Percentiles rank a stretch among this genome's conserved stretches.
These are phyloP conservation scores for Ctenochaetus hawaiiensis DNA, from an alignment of 2,797 vertebrate genomes.

Conservation along the genomic window DNA sequence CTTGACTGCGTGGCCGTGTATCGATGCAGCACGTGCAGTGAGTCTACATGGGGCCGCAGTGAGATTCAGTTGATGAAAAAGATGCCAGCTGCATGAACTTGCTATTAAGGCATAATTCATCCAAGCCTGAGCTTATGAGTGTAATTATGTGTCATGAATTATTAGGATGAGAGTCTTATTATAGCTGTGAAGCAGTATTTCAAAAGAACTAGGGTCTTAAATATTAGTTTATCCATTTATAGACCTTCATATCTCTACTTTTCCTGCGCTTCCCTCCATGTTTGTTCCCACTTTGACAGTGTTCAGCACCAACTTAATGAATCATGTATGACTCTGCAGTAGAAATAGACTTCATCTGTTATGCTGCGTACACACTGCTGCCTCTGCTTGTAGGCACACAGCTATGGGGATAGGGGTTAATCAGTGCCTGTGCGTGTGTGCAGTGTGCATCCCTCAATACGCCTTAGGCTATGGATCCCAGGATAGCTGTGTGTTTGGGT, in stretches of 20 bases:
- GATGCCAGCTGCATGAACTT: conserved; percentile 67
- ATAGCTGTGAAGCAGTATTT: conserved; percentile 66
- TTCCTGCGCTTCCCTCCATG: conserved; percentile 44
- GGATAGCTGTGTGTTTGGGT: conserved; percentile 46
- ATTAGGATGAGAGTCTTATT: conserved; percentile 72
- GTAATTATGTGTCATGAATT: conserved; percentile 77
- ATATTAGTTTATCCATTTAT: conserved; percentile 78
- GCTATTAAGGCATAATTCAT: conserved; percentile 69
- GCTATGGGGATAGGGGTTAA: conserved; percentile 62
- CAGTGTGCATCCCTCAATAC: conserved; percentile 50
- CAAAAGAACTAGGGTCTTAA: conserved; percentile 70
- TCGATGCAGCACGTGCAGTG: conserved; percentile 38
- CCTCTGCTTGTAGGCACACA: conserved; percentile 51
- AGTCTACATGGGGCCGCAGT: conserved; percentile 33
- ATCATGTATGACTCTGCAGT: conserved; percentile 79
- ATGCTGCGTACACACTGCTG: conserved; percentile 60
- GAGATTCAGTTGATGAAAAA: conserved; percentile 56
- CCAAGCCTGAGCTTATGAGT: conserved; percentile 62
- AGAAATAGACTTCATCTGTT: conserved; percentile 75
- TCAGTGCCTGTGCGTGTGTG: conserved; percentile 54
- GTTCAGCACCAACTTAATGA: conserved; percentile 70
- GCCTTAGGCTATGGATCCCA: conserved; percentile 65
- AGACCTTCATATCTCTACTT: conserved; percentile 58
- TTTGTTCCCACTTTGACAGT: conserved; percentile 69
- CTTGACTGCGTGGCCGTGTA: conserved; percentile 62